Percentiles rank a stretch among this genome's conserved stretches.
Conservation (phyloP, 2,797 vertebrate genomes). For the Sphenopsis melanotis region DNA sequence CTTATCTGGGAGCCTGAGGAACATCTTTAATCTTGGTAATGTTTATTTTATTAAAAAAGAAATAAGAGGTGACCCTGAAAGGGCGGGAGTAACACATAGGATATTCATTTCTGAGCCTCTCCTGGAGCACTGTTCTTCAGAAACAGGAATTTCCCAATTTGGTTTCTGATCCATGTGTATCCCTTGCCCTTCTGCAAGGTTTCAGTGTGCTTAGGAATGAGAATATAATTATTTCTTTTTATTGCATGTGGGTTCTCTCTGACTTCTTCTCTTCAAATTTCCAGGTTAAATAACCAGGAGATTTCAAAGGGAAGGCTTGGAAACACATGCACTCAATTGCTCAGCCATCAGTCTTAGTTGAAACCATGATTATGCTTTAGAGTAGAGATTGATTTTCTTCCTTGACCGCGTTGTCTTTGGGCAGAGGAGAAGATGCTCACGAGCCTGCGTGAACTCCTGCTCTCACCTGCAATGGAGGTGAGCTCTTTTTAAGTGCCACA, state of each 20-base stretch:
- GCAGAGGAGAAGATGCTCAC: not conserved
- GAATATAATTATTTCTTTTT: constrained; percentile 37
- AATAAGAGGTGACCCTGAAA: constrained; percentile 42
- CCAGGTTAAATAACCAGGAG: constrained; percentile 13
- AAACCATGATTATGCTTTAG: constrained; percentile 22
- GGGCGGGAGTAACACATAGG: not conserved
- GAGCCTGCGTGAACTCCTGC: not conserved
- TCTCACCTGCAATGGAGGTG: not conserved
- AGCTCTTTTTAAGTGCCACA: not conserved
- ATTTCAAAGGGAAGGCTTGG: constrained; percentile 22
- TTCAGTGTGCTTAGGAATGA: not conserved
- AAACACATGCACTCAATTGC: not conserved
- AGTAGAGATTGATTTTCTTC: constrained; percentile 51
- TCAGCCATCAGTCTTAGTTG: not conserved
- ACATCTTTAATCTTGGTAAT: not conserved
- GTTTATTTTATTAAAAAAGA: constrained; percentile 61
- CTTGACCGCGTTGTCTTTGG: not conserved
- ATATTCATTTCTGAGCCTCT: constrained; percentile 6
- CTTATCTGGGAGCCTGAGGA: not conserved
- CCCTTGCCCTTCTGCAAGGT: not conserved
- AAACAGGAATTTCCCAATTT: not conserved
- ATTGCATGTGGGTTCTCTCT: not conserved
- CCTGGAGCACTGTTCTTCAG: not conserved
- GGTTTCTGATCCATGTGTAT: not conserved
- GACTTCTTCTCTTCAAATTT: not conserved